Base-by-base conservation (phyloP, 1,140 invertebrate species). In the Aphelenchoides besseyi region DNA sequence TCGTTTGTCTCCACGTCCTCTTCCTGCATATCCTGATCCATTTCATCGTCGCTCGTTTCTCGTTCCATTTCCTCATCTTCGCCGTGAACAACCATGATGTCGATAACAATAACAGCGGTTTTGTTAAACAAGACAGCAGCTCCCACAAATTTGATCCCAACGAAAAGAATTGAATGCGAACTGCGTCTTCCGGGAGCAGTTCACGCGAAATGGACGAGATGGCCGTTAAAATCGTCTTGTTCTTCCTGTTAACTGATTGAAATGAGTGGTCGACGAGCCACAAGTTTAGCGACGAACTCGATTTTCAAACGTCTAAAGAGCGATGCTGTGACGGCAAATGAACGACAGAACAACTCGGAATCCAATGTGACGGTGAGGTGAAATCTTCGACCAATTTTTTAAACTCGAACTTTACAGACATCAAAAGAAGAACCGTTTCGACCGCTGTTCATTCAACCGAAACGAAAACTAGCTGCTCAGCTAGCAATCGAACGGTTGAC, bases 381-480 rank as follows among this genome's bases (percentile, higher is more conserved):
- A 12, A 23, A 48, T 48, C 41, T 23, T 23, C 41, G 12, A 12
- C 23, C 41, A 23, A 48, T 48, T 48, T 48, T 23, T 16, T 48
- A 16, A 12, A 48, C 23, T 48, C 41, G 12, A 12, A 23, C 55
- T 33, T 12, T 59, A 5, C 5, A 59, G 5, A 23, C 18, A 5
- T 5, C 55, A 5, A 5, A 59, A 59, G 5, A 5, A 12, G 75
- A 78, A 35, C 62, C 54, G 29, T 79, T 79, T 59, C 74, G 75
- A 33, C 71, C 78, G 26, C n/a, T 74, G 1, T 79, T 74, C 26
- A 63, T 82, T 29, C 76, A 79, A 57, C 80, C 80, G 28, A 82
- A 82, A 30, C 73, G 80, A 3, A 79, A 77, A 70, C 69, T 81
- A 2, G 55, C 63, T 26, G 73, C 73, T 0, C 76, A 81, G 54